Evolutionary conservation across 2,797 vertebrate genomes (phyloP), one percentile per base, ranked within the genome.

Genomic region (Benthosema pterotum): DNA sequence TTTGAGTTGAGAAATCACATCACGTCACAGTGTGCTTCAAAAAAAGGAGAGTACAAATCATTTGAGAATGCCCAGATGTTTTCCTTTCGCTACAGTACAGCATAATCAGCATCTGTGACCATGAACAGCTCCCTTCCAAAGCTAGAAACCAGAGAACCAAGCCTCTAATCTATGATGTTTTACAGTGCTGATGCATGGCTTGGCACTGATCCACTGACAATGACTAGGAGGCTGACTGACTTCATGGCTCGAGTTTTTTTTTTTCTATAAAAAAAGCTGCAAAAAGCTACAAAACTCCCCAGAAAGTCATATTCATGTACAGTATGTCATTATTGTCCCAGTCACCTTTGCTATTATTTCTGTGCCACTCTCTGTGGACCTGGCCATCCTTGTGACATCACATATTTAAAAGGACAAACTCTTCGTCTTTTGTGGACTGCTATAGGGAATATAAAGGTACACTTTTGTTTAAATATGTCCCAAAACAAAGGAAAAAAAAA

Each of bases 121-220:
- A 51, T 57, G n/a, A 51, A 48, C 18, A 22, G 56, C 66, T 66
- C 38, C 54, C 43, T 59, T 9, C 43, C 17, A 19, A 48, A 59
- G 43, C 17, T 48, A 57, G 47, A 53, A 53, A 58, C n/a, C 51
- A 52, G 49, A 60, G 51, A 59, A 17, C 42, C 63, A 63, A 59
- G 49, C 47, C 49, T 70, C 49, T 70, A 64, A 72, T 74, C 52
- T 71, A 56, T 51, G 38, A 63, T 57, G 71, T 70, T 49, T 60
- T 60, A 59, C 52, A 57, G 48, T 63, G 51, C 56, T 69, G 71
- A 75, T 66, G 71, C 55, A 74, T 32, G 52, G 62, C 32, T 63
- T 65, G 53, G 71, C 64, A 11, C 49, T 55, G 65, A 42, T 65
- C 51, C 63, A 43, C 62, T 63, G 28, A 71, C 51, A 51, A 38